A percentile compares a stretch with the other conserved stretches of the same genome.
These are phyloP conservation scores for Enteromius viviparus DNA, from an alignment of 2,797 vertebrate species.

Conservation along the genomic window DNA sequence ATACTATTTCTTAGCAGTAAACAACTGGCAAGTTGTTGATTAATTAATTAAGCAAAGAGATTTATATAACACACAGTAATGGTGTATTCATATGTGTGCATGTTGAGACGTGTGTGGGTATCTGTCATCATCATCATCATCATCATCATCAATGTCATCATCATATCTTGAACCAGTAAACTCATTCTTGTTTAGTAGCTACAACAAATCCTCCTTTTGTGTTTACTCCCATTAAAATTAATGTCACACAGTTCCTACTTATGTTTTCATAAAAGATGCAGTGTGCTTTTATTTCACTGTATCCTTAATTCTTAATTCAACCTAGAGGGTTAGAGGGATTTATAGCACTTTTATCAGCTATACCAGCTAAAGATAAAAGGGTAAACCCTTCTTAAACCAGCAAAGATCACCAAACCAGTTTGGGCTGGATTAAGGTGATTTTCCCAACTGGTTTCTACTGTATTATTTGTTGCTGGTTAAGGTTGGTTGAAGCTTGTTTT, in stretches of 20 bases:
- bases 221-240: too few relatives aligned
- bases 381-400: neutral
- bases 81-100: neutral
- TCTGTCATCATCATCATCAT: neutral
- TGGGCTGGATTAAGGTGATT: neutral
- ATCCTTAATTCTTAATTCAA: neutral
- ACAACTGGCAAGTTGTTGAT: neutral
- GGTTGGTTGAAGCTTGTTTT: neutral
- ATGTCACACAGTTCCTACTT: neutral
- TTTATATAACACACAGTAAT: neutral
- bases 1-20: neutral
- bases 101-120: neutral
- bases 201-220: neutral
- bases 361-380: neutral
- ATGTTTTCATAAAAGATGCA: neutral
- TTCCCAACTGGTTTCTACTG: neutral
- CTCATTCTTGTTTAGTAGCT: neutral
- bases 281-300: neutral
- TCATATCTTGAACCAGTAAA: neutral
- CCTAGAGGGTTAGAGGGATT: neutral
- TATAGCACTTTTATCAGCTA: neutral
- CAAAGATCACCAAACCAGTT: neutral
- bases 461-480: neutral
- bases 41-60: neutral
- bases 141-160: neutral